phyloP scores from a whole-genome alignment of 2,797 vertebrate species.

The Aldrovandia affinis region DNA sequence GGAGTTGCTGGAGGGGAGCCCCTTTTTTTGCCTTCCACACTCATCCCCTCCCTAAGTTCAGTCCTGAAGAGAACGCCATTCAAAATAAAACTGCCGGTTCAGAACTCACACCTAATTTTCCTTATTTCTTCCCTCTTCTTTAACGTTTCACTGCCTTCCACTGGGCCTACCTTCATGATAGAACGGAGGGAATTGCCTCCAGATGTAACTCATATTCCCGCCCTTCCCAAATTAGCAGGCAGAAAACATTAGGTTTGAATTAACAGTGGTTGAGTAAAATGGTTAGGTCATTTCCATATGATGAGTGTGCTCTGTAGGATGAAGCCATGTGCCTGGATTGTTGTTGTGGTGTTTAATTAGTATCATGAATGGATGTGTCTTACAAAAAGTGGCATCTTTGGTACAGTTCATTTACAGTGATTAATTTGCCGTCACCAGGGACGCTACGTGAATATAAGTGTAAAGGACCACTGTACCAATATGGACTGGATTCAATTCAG shows the following conservation, averaged over 20 bases:
- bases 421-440: conserved; percentile 54
- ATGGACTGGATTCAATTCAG: background rate
- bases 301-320: conserved; percentile 79
- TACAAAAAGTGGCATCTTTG: conserved; percentile 53
- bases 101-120: conserved; percentile 54
- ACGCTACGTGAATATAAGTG: conserved; percentile 21
- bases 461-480: conserved; percentile 19
- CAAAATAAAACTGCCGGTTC: conserved; percentile 63
- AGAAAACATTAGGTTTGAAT: conserved; percentile 81
- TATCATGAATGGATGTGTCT: conserved; percentile 64
- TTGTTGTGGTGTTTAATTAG: conserved; percentile 70
- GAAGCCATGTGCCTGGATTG: conserved; percentile 67
- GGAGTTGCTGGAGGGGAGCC: too few relatives aligned
- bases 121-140: conserved; percentile 50
- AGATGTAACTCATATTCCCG: conserved; percentile 76
- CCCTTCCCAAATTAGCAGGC: conserved; percentile 77
- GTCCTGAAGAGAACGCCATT: conserved; percentile 69
- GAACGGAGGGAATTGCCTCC: conserved; percentile 73
- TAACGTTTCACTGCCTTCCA: conserved; percentile 48
- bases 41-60: conserved; percentile 57
- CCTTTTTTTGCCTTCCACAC: conserved; percentile 49
- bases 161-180: conserved; percentile 68
- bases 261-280: conserved; percentile 67
- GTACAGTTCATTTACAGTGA: conserved; percentile 44
- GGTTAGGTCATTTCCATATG: conserved; percentile 75